A percentile compares a stretch with the other conserved stretches of the same genome.
Evolutionary conservation across 37 sponge, comb jelly and placozoan genomes (phyloP).

Genomic region (Axinella damicornis): DNA sequence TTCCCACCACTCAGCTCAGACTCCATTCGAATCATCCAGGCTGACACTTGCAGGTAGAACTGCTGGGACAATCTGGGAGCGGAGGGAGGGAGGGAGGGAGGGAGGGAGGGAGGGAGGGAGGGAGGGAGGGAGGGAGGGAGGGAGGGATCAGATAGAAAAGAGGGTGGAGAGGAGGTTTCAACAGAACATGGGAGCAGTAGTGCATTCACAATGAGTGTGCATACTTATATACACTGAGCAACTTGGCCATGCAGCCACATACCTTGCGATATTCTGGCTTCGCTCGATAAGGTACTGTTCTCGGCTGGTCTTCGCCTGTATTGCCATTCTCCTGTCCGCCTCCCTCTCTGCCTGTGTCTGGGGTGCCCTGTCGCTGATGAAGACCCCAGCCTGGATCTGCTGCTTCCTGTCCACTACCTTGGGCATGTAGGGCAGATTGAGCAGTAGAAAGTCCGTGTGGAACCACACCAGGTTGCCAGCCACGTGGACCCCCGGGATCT

Average conservation of each 20-base stretch:
- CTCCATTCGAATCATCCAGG: conserved; percentile 93
- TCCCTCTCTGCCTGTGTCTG: too few species aligned
- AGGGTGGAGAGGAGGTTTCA: background rate
- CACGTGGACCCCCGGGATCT: conserved; percentile 86
- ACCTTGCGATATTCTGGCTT: conserved; percentile 73
- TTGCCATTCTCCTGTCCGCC: too few species aligned
- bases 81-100: background rate
- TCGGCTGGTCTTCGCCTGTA: conserved; percentile 15
- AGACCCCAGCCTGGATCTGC: background rate
- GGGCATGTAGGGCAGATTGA: conserved; percentile 54
- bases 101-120: too few species aligned
- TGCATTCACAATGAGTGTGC: too few species aligned
- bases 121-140: background rate
- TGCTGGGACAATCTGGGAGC: conserved; percentile 52
- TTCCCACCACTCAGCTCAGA: conserved; percentile 33
- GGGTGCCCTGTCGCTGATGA: too few species aligned
- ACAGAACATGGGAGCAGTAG: background rate
- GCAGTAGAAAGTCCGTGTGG: conserved; percentile 70
- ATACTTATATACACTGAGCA: too few species aligned
- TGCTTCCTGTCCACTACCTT: conserved; percentile 92
- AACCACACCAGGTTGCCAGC: conserved; percentile 89
- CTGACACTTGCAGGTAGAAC: conserved; percentile 74
- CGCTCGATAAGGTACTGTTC: conserved; percentile 60
- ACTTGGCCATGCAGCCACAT: background rate
- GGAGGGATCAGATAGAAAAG: background rate